phyloP scores from a whole-genome alignment of 2,797 vertebrate species.

The Gallinago nigripennis region DNA sequence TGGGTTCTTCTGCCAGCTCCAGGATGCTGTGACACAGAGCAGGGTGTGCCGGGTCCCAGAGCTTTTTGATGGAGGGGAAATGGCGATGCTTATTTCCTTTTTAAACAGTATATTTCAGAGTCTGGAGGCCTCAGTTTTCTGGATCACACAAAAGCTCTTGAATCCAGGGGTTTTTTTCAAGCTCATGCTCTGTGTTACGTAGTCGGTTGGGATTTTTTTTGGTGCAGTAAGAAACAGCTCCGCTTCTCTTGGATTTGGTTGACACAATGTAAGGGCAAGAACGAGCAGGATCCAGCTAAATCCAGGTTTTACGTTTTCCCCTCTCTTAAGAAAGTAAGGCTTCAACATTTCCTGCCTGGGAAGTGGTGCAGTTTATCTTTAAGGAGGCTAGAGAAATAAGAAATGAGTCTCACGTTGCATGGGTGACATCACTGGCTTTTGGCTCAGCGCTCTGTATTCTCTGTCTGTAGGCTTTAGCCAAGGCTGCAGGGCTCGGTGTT shows the following conservation, averaged over 20 bases:
- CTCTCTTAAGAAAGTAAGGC: conserved; percentile 53
- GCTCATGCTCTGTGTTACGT: neutral
- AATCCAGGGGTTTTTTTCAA: neutral
- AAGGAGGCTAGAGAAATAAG: conserved; percentile 88
- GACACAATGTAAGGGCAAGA: neutral
- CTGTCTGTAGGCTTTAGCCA: conserved; percentile 78
- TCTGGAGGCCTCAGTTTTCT: neutral
- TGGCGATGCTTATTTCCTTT: neutral
- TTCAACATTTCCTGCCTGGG: conserved; percentile 55
- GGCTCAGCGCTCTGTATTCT: conserved; percentile 78
- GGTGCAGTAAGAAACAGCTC: neutral
- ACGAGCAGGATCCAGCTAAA: conserved; percentile 4
- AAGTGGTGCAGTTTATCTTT: conserved; percentile 85
- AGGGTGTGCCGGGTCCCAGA: neutral
- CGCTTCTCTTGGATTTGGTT: neutral
- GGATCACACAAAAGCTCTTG: neutral
- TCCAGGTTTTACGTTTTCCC: conserved; percentile 54
- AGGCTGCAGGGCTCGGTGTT: conserved; percentile 81
- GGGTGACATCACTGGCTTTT: conserved; percentile 90
- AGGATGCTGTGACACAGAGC: neutral
- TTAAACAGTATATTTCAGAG: neutral
- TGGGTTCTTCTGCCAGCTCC: neutral
- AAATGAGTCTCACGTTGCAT: conserved; percentile 87
- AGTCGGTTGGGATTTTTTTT: neutral
- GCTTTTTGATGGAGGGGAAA: neutral